Percentiles rank a stretch among this genome's conserved stretches.
Evolutionary conservation across 2,797 vertebrate species (phyloP).

Genomic region (Phataginus tetradactyla): DNA sequence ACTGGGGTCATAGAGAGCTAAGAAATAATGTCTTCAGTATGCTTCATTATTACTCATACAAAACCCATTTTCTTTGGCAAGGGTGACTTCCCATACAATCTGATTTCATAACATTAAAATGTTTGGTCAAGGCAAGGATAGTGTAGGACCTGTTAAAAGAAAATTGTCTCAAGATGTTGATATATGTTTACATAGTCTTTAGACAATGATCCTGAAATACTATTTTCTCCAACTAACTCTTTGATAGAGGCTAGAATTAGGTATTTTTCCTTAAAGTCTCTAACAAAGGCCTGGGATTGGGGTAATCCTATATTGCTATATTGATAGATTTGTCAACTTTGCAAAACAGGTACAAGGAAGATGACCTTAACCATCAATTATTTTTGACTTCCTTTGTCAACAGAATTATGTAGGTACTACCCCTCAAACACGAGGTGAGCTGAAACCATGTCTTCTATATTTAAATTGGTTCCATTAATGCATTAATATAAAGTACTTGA

Average conservation of each 20-base stretch:
- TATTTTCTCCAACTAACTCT: neutral
- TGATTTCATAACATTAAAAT: neutral
- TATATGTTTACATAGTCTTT: neutral
- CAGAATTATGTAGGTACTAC: neutral
- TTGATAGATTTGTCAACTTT: neutral
- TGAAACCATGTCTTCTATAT: neutral
- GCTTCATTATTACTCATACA: neutral
- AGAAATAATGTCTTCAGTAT: neutral
- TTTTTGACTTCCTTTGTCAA: neutral
- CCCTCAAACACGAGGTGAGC: neutral
- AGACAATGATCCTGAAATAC: neutral
- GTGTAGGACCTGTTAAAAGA: neutral
- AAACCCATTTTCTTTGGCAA: neutral
- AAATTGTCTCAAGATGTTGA: neutral
- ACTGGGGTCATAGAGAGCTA: neutral
- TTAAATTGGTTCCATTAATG: neutral
- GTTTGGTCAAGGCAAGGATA: neutral
- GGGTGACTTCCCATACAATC: neutral
- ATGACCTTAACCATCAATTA: neutral
- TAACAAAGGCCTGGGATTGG: neutral
- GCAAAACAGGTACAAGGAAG: neutral
- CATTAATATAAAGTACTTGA: neutral
- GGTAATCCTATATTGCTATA: neutral
- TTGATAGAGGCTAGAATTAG: neutral
- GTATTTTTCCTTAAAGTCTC: neutral